phyloP scores from a whole-genome alignment of 2,888 invertebrate genomes.

The Chironomus tentans region DNA sequence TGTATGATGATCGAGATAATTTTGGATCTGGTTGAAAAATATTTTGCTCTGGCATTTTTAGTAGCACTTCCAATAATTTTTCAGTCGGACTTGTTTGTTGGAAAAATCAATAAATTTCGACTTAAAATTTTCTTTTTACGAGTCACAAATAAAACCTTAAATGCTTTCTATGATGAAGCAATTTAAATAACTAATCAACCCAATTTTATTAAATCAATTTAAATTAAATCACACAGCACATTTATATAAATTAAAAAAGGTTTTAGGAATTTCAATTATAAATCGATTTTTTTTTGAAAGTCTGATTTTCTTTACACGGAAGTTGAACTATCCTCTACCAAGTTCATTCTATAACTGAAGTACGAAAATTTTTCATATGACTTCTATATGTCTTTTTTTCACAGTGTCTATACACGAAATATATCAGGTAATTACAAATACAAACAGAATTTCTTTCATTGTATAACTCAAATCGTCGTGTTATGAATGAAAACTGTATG shows the following conservation, averaged over 20 bases:
- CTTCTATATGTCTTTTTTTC: background rate
- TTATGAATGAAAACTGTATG: no score
- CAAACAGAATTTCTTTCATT: no score
- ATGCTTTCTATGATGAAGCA: background rate
- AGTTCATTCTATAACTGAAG: background rate
- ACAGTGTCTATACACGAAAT: no score
- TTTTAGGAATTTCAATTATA: background rate
- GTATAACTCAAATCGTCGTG: no score
- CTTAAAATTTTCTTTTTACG: background rate
- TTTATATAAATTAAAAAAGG: no score
- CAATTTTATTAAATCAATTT: background rate
- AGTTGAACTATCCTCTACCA: background rate
- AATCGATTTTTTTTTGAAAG: background rate
- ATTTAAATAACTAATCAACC: background rate
- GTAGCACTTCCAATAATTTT: background rate
- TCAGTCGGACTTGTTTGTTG: background rate
- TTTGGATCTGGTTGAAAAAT: conserved; percentile 51
- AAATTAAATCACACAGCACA: no score
- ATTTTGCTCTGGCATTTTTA: conserved; percentile 48
- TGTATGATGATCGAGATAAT: conserved; percentile 51
- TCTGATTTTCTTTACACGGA: background rate
- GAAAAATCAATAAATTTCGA: background rate
- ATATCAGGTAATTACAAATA: no score
- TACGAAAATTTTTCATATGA: background rate
- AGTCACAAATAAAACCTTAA: background rate